Evolutionary conservation across 2,888 invertebrate species (phyloP).

Genomic region (Prenolepis imparis): DNA sequence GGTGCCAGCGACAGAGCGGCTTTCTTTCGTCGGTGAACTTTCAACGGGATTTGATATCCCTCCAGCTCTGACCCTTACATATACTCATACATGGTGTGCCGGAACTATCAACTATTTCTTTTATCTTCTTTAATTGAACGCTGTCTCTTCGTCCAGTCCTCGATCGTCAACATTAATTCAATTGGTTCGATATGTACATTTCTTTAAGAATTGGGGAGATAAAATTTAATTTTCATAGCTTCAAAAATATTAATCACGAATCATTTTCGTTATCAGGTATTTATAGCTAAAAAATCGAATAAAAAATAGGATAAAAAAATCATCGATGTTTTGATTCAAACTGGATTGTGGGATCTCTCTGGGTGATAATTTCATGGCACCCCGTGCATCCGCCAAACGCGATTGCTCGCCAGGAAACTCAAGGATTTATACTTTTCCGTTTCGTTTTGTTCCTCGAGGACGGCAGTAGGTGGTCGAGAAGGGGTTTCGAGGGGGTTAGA

Average conservation of each 20-base stretch:
- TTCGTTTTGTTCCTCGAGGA: slow-evolving; percentile 30
- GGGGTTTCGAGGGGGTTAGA: slow-evolving; percentile 21
- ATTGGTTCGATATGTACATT: not conserved
- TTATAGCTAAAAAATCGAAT: not conserved
- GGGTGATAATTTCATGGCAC: slow-evolving; percentile 7
- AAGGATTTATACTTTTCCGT: slow-evolving; percentile 45
- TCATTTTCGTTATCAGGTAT: not conserved
- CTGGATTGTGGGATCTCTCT: not conserved
- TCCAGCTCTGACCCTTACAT: not conserved
- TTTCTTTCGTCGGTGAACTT: slow-evolving; percentile 16
- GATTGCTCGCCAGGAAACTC: slow-evolving; percentile 10
- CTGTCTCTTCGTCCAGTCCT: not conserved
- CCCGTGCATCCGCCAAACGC: slow-evolving; percentile 5
- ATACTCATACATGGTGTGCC: slow-evolving; percentile 5
- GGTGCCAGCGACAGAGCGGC: not conserved
- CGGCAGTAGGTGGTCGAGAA: slow-evolving; percentile 58
- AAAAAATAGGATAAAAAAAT: not conserved
- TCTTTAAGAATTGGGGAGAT: not conserved
- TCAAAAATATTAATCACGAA: not conserved
- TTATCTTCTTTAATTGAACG: not conserved
- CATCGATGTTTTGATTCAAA: not conserved
- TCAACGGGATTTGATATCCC: slow-evolving; percentile 15
- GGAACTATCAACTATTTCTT: slow-evolving; percentile 5
- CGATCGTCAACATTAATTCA: not conserved
- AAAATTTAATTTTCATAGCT: not conserved